Evolutionary conservation across 35 echinoderm and acorn worm species (phyloP), one percentile per base, ranked within the genome.

Genomic region (Heliocidaris tuberculata): DNA sequence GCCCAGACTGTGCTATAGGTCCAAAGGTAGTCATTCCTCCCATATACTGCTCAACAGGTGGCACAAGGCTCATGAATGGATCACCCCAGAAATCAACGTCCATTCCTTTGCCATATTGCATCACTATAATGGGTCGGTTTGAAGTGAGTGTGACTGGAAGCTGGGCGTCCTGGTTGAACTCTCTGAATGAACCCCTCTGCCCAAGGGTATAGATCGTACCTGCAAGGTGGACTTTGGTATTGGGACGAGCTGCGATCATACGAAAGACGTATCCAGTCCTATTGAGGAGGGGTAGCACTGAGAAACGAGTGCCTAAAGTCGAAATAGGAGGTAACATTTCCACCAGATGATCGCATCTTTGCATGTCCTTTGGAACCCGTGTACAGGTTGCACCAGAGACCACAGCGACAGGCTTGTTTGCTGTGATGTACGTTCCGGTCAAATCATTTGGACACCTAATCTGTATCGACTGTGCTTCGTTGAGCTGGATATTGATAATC

Each of bases 311-410:
- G 19, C 97, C 97, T 92, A 96, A 95, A 17, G 97, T 96, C 16
- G 87, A 54, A 59, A 97, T 94, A 0, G 97, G 96, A 30, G 97
- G 97, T 35, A 98, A 93, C 94, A 96, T 97, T 93, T 98, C 97
- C 21, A 98, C 96, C 42, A 98, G 48, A 86, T 98, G 97, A 49
- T 98, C 97, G 85, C 97, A 98, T 60, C 97, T 93, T 30, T 95
- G 94, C 60, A 95, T 95, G 48, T 31, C 88, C 24, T 27, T 78
- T 15, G 97, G 97, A 10, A 98, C 96, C 12, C 95, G 70, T 0
- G 97, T 95, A 50, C 97, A 98, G 8, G 97, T 96, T 9, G 95
- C 94, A 24, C 97, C 97, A 17, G 95, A 96, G 4, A 97, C 31
- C 0, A 98, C 97, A 5, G 97, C 95, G 10, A 98, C 71, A 4